Evolutionary conservation across 2,797 vertebrate species (phyloP).

Genomic region (Sebastes cheni): DNA sequence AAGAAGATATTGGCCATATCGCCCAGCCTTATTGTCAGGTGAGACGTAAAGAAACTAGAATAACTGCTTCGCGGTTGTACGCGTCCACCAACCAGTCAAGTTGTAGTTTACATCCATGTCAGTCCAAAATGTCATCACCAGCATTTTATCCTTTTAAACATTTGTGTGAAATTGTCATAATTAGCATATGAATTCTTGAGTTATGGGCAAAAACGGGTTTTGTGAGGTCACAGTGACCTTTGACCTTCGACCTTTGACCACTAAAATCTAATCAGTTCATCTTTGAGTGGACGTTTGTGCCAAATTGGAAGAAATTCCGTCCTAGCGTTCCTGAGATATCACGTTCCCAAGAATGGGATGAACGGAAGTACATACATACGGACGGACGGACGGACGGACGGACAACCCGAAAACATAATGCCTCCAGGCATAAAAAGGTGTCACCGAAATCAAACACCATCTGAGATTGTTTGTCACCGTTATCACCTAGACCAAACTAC

Average conservation of each 20-base stretch:
- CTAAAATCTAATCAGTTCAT: not conserved
- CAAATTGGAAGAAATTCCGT: not conserved
- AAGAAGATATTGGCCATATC: too few species aligned
- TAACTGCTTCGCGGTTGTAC: not conserved
- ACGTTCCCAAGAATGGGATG: too few species aligned
- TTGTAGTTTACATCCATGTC: too few species aligned
- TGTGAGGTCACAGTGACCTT: too few species aligned
- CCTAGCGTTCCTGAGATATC: too few species aligned
- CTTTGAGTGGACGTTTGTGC: not conserved
- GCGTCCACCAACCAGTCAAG: too few species aligned
- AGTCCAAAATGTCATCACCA: too few species aligned
- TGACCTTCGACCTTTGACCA: too few species aligned
- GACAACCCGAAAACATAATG: not conserved
- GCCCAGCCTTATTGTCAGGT: too few species aligned
- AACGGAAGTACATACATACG: too few species aligned
- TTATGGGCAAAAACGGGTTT: too few species aligned
- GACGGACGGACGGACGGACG: not conserved
- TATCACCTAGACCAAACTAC: not conserved
- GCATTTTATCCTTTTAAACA: too few species aligned
- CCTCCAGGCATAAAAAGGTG: not conserved
- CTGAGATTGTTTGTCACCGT: not conserved
- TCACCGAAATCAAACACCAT: not conserved
- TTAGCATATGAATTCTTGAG: not conserved
- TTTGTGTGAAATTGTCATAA: not conserved
- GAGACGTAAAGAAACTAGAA: not conserved